A percentile compares a stretch with the other conserved stretches of the same genome.
phyloP scores from a whole-genome alignment of 2,888 invertebrate genomes.

The Drosophila tanythrix region DNA sequence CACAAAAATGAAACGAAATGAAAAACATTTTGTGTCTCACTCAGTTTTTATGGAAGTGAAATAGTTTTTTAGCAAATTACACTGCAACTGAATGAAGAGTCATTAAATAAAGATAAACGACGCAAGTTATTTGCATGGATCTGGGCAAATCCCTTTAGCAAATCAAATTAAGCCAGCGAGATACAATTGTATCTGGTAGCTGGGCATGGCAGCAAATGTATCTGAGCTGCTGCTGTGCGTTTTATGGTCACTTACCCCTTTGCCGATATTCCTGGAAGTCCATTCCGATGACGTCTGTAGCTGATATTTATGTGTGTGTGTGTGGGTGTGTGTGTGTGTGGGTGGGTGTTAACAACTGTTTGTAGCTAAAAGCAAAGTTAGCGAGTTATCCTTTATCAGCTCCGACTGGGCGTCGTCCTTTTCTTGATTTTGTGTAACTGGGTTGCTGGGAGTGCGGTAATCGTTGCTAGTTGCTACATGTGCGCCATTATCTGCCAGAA shows the following conservation, averaged over 20 bases:
- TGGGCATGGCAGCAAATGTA: constrained; percentile 3
- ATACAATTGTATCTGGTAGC: constrained; percentile 45
- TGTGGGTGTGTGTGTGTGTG: constrained; percentile 6
- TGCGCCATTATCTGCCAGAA: constrained; percentile 51
- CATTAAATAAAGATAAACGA: constrained; percentile 56
- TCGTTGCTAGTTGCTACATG: constrained; percentile 41
- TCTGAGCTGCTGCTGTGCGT: constrained; percentile 64
- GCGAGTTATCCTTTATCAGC: constrained; percentile 24
- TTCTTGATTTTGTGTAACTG: constrained; percentile 11
- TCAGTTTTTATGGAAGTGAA: background rate
- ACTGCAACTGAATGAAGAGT: constrained; percentile 9
- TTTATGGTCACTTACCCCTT: constrained; percentile 85
- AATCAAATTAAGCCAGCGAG: constrained; percentile 67
- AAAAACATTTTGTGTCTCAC: background rate
- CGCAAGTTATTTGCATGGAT: constrained; percentile 12
- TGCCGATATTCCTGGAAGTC: constrained; percentile 86
- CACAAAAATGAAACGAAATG: background rate
- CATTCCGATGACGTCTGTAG: constrained; percentile 79
- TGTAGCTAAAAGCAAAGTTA: constrained; percentile 6
- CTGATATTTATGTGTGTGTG: constrained; percentile 8
- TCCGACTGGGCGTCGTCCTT: constrained; percentile 15
- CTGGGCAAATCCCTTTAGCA: constrained; percentile 44
- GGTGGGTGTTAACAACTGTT: constrained; percentile 11
- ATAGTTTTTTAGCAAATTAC: background rate
- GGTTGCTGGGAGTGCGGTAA: constrained; percentile 18